phyloP scores from a whole-genome alignment of 2,797 vertebrate species.

The Alauda arvensis region DNA sequence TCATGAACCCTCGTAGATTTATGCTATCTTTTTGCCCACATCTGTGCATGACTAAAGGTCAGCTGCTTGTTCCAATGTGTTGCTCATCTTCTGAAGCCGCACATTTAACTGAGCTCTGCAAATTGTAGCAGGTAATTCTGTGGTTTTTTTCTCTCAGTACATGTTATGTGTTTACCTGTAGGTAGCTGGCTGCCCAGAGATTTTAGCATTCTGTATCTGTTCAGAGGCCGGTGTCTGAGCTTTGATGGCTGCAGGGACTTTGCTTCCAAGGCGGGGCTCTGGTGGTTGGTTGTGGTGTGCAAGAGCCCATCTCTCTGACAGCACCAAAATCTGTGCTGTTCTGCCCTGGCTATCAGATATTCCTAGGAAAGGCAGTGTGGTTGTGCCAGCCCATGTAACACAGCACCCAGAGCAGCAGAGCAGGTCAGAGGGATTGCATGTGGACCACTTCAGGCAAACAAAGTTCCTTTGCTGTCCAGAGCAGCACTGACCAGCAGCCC shows the following conservation, averaged over 20 bases:
- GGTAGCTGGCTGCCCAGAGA: background rate
- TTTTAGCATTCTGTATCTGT: background rate
- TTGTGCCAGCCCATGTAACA: rapidly evolving
- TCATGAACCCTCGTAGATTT: background rate
- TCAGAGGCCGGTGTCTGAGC: background rate
- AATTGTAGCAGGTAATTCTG: background rate
- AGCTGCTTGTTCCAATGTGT: rapidly evolving
- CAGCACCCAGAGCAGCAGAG: background rate
- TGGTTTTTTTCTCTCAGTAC: background rate
- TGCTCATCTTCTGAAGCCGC: background rate
- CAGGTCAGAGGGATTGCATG: background rate
- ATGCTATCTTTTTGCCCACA: rapidly evolving
- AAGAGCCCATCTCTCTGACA: background rate
- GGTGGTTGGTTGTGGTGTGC: background rate
- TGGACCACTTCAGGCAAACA: rapidly evolving
- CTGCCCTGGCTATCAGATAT: background rate
- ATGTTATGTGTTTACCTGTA: background rate
- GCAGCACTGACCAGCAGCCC: background rate
- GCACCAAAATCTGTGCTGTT: background rate
- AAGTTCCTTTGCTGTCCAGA: background rate
- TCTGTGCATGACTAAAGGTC: background rate
- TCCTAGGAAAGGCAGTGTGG: background rate
- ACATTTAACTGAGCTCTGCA: background rate
- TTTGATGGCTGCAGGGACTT: background rate
- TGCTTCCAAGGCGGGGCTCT: background rate